Evolutionary conservation across 1,140 invertebrate species (phyloP), one percentile per base, ranked within the genome.

Genomic region (Lutraria rhynchaena): DNA sequence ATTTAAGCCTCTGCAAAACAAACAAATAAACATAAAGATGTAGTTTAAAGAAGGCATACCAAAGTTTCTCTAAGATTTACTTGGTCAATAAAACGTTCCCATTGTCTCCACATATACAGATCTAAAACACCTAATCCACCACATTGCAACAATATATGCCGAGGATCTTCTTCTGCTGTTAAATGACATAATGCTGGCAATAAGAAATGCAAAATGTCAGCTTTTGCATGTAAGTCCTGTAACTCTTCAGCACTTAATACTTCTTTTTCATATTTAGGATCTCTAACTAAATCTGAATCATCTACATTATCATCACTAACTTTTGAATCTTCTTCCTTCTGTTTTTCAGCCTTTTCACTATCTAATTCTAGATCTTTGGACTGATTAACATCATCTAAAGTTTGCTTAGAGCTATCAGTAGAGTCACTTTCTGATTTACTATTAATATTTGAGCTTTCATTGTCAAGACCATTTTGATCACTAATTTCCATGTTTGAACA

Each of bases 111-210:
- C 69, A 81, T 73, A 57, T 81, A 81, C 15, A 73, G 22, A 60
- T 81, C 78, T 15, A 81, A 57, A 3, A 81, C 44, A 15, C 60
- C 69, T 13, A 74, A 57, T 0, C 37, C 69, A 11, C 70, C 78
- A 53, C 70, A 61, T 0, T 55, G 15, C 9, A 81, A 41, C 70
- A 81, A 29, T 29, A 81, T 60, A 24, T 31, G 31, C 31, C 78
- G 37, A 9, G 78, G 67, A 3, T 63, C 33, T 27, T 81, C 78
- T 22, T 81, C 78, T 1, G 78, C 70, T 35, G 78, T 81, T 2
- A 81, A 33, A 53, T 81, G 78, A 49, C 78, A 81, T 29, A 71
- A 44, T 22, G 67, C 78, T 13, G 78, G 78, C n/a, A 81, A 55
- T 31, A 81, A 46, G 35, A 71, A 81, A n/a, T 74, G 58, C 24